Evolutionary conservation across 1,140 invertebrate genomes (phyloP).

Genomic region (Heliothis subflexa): DNA sequence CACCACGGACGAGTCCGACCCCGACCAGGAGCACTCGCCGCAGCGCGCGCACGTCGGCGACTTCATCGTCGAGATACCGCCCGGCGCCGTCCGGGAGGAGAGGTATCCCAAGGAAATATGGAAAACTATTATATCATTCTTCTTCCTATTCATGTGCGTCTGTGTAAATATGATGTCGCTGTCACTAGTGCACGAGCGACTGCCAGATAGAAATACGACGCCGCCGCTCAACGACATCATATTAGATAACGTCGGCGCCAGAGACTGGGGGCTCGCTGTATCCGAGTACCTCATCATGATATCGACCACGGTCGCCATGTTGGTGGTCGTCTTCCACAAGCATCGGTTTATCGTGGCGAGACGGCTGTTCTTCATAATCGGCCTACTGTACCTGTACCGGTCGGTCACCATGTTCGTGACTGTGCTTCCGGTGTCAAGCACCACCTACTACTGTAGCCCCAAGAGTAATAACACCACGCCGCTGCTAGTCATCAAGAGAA

Average conservation of each 20-base stretch:
- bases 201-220: constrained; percentile 91
- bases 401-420: constrained; percentile 96
- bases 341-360: constrained; percentile 95
- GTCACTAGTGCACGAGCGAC: constrained; percentile 93
- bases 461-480: constrained; percentile 91
- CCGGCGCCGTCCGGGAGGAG: constrained; percentile 76
- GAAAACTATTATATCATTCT: constrained; percentile 83
- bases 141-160: constrained; percentile 80
- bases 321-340: constrained; percentile 93
- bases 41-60: constrained; percentile 73
- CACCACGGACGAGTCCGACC: constrained; percentile 82
- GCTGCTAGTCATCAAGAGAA: constrained; percentile 89
- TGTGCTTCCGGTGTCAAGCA: constrained; percentile 93
- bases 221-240: constrained; percentile 93
- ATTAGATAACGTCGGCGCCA: constrained; percentile 90
- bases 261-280: constrained; percentile 93
- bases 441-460: constrained; percentile 94
- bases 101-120: constrained; percentile 85
- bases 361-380: constrained; percentile 93
- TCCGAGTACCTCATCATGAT: constrained; percentile 95
- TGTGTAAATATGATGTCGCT: constrained; percentile 88
- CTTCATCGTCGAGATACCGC: constrained; percentile 82
- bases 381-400: constrained; percentile 94
- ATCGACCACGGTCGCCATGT: constrained; percentile 90
- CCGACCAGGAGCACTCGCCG: constrained; percentile 78